Evolutionary conservation across 2,797 vertebrate species (phyloP).

Genomic region (Ibycter americanus): DNA sequence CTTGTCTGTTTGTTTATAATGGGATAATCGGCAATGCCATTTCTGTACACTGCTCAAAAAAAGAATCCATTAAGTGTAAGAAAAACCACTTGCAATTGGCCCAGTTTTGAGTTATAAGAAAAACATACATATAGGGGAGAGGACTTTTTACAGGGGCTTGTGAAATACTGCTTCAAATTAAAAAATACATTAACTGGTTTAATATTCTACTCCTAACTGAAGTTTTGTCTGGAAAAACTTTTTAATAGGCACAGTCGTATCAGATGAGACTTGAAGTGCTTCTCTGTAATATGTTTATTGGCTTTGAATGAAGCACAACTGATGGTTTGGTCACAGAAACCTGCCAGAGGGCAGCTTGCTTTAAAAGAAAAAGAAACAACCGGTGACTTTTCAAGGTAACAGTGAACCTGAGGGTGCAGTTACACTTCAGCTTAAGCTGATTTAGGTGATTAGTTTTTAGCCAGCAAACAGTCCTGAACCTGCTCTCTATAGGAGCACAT

Average conservation of each 20-base stretch:
- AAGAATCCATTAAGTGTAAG: neutral
- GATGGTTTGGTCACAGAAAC: slow-evolving; percentile 73
- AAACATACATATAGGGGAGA: neutral
- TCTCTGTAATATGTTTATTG: slow-evolving; percentile 63
- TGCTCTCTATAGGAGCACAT: neutral
- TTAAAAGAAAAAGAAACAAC: slow-evolving; percentile 66
- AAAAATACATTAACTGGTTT: neutral
- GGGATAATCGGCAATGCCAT: neutral
- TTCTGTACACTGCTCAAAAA: neutral
- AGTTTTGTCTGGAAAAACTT: slow-evolving; percentile 57
- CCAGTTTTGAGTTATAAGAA: neutral
- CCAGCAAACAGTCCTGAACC: neutral
- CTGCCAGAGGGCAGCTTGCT: slow-evolving; percentile 73
- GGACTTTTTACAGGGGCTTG: neutral
- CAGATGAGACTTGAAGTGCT: slow-evolving; percentile 62
- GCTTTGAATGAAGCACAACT: slow-evolving; percentile 69
- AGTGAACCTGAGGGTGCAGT: slow-evolving; percentile 64
- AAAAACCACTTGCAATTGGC: neutral
- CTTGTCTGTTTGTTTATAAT: neutral
- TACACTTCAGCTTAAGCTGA: slow-evolving; percentile 50
- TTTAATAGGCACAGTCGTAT: slow-evolving; percentile 41
- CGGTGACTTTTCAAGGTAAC: slow-evolving; percentile 68
- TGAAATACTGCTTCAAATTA: slow-evolving; percentile 23
- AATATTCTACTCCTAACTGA: slow-evolving; percentile 13
- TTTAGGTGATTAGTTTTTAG: slow-evolving; percentile 43